Evolutionary conservation across 2,797 vertebrate species (phyloP).

Genomic region (Crotalus adamanteus): DNA sequence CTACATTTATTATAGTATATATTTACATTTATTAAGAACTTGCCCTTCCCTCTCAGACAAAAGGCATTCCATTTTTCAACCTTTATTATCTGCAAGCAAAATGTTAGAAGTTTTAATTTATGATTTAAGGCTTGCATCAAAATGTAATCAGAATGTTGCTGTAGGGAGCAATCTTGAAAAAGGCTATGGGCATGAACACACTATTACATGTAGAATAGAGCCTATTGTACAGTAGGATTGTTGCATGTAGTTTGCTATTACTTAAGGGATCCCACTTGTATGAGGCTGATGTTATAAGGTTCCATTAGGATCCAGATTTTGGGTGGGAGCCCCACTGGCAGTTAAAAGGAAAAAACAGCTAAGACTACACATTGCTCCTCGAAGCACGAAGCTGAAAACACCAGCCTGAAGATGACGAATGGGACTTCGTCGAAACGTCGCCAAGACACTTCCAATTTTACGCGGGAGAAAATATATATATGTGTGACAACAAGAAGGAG

Average conservation of each 20-base stretch:
- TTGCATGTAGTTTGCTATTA: neutral
- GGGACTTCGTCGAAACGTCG: no score
- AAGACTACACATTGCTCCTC: no score
- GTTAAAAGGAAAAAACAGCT: no score
- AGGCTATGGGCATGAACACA: neutral
- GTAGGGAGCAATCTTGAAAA: slow-evolving; percentile 6
- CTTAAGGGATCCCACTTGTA: no score
- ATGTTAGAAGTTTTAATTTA: slow-evolving; percentile 50
- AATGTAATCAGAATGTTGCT: slow-evolving; percentile 38
- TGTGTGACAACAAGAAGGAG: no score
- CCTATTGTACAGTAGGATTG: neutral
- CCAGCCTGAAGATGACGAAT: no score
- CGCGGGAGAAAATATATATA: no score
- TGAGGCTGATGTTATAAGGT: no score
- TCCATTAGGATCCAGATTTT: neutral
- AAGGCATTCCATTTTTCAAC: slow-evolving; percentile 41
- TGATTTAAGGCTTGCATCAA: slow-evolving; percentile 50
- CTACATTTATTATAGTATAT: no score
- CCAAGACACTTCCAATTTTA: no score
- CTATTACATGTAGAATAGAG: slow-evolving; percentile 22
- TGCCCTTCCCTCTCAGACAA: slow-evolving; percentile 43
- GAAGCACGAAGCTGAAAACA: no score
- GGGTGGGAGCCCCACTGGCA: no score
- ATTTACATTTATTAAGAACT: slow-evolving; percentile 22
- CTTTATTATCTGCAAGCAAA: slow-evolving; percentile 39